These are phyloP conservation scores for Phaethon lepturus DNA, from an alignment of 2,113 vertebrate genomes.

Conservation along the genomic window DNA sequence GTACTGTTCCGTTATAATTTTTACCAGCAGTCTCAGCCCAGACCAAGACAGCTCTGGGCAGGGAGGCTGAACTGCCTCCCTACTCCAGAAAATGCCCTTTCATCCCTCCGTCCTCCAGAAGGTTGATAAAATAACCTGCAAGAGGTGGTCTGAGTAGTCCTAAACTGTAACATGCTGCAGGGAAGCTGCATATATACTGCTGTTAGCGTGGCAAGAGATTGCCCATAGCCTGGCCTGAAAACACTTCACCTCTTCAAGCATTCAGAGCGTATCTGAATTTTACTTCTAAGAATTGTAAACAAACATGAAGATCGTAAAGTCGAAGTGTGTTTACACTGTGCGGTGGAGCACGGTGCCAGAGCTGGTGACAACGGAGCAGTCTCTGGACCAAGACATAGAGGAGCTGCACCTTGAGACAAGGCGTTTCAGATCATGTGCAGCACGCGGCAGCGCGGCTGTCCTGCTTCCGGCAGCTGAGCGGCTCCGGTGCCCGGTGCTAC, in stretches of 20 bases:
- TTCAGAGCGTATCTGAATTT: background rate
- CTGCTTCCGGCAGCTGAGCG: background rate
- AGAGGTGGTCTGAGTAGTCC: background rate
- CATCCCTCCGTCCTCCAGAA: background rate
- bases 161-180: background rate
- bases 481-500: background rate
- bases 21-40: background rate
- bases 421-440: background rate
- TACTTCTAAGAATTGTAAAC: background rate
- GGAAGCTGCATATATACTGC: background rate
- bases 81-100: background rate
- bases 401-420: background rate
- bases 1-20: background rate
- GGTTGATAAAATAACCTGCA: background rate
- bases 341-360: background rate
- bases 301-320: background rate
- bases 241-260: background rate
- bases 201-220: background rate
- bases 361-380: background rate
- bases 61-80: background rate
- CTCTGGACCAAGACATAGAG: fast-evolving
- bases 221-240: background rate
- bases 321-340: background rate
- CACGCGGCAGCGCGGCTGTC: background rate
- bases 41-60: background rate